These are phyloP conservation scores for Latrodectus geometricus DNA, from an alignment of 1,140 invertebrate species.

Conservation along the genomic window DNA sequence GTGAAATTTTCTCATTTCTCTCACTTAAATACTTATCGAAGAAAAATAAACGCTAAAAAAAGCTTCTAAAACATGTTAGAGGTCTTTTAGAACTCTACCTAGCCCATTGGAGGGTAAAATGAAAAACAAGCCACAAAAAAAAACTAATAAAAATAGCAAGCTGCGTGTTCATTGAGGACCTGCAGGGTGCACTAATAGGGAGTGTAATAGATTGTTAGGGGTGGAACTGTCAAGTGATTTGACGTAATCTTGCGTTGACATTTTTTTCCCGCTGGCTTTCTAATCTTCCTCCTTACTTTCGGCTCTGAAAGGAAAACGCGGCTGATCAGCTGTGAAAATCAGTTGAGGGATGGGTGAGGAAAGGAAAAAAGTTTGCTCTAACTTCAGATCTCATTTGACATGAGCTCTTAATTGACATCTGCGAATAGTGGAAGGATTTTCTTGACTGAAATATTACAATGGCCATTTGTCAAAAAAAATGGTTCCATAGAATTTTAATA, in stretches of 20 bases:
- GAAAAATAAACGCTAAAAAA: no score
- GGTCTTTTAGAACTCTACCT: no score
- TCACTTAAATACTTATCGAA: no score
- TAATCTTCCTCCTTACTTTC: not conserved
- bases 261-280: not conserved
- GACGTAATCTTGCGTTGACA: constrained; percentile 21
- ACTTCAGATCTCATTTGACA: not conserved
- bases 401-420: no score
- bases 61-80: no score
- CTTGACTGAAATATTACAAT: no score
- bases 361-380: not conserved
- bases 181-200: constrained; percentile 6
- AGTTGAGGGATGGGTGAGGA: not conserved
- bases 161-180: not conserved
- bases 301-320: not conserved
- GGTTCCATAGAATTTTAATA: no score
- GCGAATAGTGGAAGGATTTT: no score
- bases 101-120: no score
- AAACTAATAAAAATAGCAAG: not conserved
- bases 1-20: no score
- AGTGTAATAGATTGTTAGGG: constrained; percentile 17
- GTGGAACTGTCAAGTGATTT: constrained; percentile 18
- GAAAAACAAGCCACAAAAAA: not conserved
- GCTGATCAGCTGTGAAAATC: not conserved
- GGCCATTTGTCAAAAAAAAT: no score